Percentiles rank a stretch among this genome's conserved stretches.
phyloP scores from a whole-genome alignment of 1,140 invertebrate genomes.

The Zaprionus gabonicus region DNA sequence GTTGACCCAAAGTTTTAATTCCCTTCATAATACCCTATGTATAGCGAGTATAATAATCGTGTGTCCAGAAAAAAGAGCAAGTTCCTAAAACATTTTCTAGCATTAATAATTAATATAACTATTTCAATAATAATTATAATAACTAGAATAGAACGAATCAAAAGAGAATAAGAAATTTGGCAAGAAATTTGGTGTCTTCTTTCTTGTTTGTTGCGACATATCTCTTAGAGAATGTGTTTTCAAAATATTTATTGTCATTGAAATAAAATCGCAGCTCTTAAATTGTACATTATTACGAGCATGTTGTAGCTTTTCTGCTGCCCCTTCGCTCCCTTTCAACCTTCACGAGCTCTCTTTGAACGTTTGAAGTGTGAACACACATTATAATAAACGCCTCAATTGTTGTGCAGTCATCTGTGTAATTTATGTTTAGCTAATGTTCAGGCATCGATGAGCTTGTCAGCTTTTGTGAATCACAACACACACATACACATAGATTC shows the following conservation, averaged over 20 bases:
- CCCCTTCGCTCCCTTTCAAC: background rate
- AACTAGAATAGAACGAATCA: no score
- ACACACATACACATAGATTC: slow-evolving; percentile 17
- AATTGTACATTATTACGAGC: background rate
- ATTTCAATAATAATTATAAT: no score
- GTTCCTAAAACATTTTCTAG: no score
- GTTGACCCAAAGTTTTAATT: no score
- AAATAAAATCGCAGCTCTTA: background rate
- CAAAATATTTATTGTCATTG: no score
- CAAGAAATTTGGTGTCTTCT: background rate
- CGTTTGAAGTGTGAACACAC: slow-evolving; percentile 83
- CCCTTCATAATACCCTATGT: no score
- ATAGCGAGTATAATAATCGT: no score
- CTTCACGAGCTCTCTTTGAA: slow-evolving; percentile 44
- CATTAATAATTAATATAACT: no score
- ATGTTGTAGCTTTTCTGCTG: background rate
- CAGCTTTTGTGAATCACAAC: slow-evolving; percentile 80
- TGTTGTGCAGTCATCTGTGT: slow-evolving; percentile 83
- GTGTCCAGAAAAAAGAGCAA: no score
- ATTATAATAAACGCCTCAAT: slow-evolving; percentile 84
- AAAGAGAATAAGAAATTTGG: no score
- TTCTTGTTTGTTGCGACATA: background rate
- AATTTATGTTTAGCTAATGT: slow-evolving; percentile 84
- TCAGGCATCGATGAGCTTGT: slow-evolving; percentile 85
- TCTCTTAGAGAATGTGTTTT: no score